phyloP scores from a whole-genome alignment of 2,888 invertebrate genomes.

The Argyresthia albistria region DNA sequence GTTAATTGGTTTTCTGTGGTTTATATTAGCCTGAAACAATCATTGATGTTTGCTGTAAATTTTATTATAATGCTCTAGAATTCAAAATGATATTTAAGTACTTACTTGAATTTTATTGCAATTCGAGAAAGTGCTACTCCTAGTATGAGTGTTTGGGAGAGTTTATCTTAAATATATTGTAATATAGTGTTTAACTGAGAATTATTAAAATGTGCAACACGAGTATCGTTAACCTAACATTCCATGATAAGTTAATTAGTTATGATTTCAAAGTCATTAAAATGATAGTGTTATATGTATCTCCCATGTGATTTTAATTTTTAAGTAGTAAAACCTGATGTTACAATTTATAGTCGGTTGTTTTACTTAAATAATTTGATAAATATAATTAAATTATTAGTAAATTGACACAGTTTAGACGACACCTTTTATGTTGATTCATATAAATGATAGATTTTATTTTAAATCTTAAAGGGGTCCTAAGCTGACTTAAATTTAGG shows the following conservation, averaged over 20 bases:
- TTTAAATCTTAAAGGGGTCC: not conserved
- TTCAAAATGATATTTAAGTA: not conserved
- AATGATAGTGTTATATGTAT: not conserved
- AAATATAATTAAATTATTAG: no score
- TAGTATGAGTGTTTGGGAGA: slow-evolving; percentile 34
- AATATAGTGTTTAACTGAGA: slow-evolving; percentile 22
- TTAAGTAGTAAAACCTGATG: not conserved
- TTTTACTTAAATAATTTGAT: no score
- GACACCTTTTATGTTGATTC: not conserved
- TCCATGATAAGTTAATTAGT: slow-evolving; percentile 36
- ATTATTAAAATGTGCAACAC: slow-evolving; percentile 43
- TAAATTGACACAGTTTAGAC: not conserved
- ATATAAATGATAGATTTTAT: not conserved
- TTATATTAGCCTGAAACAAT: not conserved
- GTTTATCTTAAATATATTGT: slow-evolving; percentile 27
- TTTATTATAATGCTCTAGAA: slow-evolving; percentile 2
- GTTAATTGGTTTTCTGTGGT: not conserved
- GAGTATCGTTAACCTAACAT: slow-evolving; percentile 33
- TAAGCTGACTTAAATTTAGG: not conserved
- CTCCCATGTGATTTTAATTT: not conserved
- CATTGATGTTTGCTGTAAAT: slow-evolving; percentile 2
- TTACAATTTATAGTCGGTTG: no score
- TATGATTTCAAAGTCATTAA: slow-evolving; percentile 11
- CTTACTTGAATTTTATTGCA: not conserved
- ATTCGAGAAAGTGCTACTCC: slow-evolving; percentile 28